Percentiles rank a stretch among this genome's conserved stretches.
phyloP scores from a whole-genome alignment of 2,797 vertebrate species.

The Syngnathus acus region DNA sequence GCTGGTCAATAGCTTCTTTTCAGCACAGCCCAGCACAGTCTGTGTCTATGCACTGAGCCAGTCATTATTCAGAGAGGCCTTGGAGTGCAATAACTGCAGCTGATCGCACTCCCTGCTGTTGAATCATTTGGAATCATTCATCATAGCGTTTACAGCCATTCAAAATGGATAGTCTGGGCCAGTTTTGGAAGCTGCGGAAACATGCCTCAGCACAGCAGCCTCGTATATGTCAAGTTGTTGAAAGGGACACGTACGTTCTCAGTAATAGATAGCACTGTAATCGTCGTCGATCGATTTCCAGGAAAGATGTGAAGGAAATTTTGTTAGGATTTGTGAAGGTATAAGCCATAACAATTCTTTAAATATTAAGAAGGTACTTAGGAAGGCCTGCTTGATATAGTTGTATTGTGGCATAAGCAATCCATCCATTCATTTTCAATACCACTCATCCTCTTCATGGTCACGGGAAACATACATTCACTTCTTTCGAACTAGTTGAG shows the following conservation, averaged over 20 bases:
- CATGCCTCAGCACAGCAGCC: constrained; percentile 10
- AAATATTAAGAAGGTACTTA: background rate
- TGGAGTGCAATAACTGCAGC: constrained; percentile 53
- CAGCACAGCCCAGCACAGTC: constrained; percentile 27
- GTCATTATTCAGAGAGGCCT: constrained; percentile 47
- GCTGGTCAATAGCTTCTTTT: constrained; percentile 54
- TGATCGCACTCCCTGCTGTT: constrained; percentile 51
- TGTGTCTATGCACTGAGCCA: constrained; percentile 24
- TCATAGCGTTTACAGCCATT: constrained; percentile 47
- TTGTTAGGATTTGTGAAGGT: background rate
- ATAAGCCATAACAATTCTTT: background rate
- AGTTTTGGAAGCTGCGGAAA: constrained; percentile 8
- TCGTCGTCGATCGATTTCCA: background rate
- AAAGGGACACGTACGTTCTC: background rate
- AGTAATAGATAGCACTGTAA: background rate
- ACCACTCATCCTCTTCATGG: too few relatives aligned
- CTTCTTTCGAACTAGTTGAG: background rate
- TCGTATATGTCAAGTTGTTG: background rate
- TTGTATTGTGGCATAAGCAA: background rate
- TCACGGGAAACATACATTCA: background rate
- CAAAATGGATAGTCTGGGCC: constrained; percentile 18
- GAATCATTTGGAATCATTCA: constrained; percentile 56
- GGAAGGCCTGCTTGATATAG: background rate
- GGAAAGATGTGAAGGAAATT: background rate
- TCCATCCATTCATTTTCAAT: too few relatives aligned